Percentiles rank a stretch among this genome's conserved stretches.
Evolutionary conservation across 1,140 invertebrate species (phyloP).

Genomic region (Coenobita brevimanus): DNA sequence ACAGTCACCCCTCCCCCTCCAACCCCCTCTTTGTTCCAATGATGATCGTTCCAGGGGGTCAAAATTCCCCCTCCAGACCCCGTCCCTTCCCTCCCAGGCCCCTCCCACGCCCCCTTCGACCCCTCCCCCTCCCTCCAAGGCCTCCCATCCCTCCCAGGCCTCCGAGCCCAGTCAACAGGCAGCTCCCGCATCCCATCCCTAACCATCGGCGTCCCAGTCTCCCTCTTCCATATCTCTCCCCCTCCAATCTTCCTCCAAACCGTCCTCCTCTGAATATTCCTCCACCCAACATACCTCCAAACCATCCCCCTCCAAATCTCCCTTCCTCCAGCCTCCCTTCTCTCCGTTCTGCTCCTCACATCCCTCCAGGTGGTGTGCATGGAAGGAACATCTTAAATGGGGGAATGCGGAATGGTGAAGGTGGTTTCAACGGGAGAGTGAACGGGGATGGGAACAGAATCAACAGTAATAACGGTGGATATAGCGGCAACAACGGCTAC

Average conservation of each 20-base stretch:
- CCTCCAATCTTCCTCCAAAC: too few species aligned
- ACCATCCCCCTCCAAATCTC: too few species aligned
- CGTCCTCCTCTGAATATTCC: too few species aligned
- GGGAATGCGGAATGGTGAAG: too few species aligned
- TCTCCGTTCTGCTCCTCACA: not conserved
- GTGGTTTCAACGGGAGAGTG: too few species aligned
- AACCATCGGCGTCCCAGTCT: too few species aligned
- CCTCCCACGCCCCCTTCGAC: not conserved
- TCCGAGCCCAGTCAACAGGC: not conserved
- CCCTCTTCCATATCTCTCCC: too few species aligned
- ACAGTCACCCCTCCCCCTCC: not conserved
- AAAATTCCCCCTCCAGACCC: not conserved
- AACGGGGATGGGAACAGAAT: not conserved
- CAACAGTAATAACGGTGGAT: not conserved
- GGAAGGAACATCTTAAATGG: too few species aligned
- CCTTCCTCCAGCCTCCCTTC: too few species aligned
- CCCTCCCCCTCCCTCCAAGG: not conserved
- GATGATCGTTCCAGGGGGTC: slow-evolving; percentile 31
- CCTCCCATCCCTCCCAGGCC: not conserved
- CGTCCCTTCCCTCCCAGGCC: not conserved
- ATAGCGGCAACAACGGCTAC: not conserved
- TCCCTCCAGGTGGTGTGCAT: too few species aligned
- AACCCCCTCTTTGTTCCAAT: slow-evolving; percentile 35
- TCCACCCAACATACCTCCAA: too few species aligned
- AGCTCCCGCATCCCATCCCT: not conserved